Evolutionary conservation across 2,113 vertebrate genomes (phyloP), one percentile per base, ranked within the genome.

Genomic region (Nicator chloris): DNA sequence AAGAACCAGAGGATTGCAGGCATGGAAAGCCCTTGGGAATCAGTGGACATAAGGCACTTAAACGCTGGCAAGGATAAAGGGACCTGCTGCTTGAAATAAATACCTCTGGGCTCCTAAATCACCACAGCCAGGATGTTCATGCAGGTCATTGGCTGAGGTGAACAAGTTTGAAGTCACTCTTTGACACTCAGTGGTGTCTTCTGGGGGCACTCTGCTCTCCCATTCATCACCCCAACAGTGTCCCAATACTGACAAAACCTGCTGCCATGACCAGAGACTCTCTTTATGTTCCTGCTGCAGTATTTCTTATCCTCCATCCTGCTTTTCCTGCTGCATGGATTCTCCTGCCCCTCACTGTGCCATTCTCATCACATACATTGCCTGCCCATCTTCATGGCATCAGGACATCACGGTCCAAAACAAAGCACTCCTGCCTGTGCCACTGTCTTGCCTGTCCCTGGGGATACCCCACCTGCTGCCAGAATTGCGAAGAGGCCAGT

Each of bases 111-210:
- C 6, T 90, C 65, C 77, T 82, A 57, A 49, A 73, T 28, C 39
- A 65, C 35, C 54, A 16, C 17, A n/a, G 31, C n/a, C 10, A 45
- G 15, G 7, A 59, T 0, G 0, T 47, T 39, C 45, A 26, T 0
- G 1, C 31, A 50, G 18, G 4, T 35, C 57, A 45, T 1, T 21
- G 9, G 16, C 15, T 66, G 47, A 42, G 42, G 15, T 1, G 11
- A 78, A 76, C 0, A 0, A 53, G 30, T 51, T 39, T 5, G 4
- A 50, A 68, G 44, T 57, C 33, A 44, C 0, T 3, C 27, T 50
- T 63, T 30, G 33, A 72, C 4, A 16, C 59, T 6, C 30, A 73
- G 45, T 26, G 35, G 30, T 50, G 57, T 24, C 37, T 42, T 50
- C 65, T 56, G 26, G 20, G 44, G 68, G 3, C 6, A 10, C 24